phyloP scores from a whole-genome alignment of 2,888 invertebrate species.

The Blastobasis adustella region DNA sequence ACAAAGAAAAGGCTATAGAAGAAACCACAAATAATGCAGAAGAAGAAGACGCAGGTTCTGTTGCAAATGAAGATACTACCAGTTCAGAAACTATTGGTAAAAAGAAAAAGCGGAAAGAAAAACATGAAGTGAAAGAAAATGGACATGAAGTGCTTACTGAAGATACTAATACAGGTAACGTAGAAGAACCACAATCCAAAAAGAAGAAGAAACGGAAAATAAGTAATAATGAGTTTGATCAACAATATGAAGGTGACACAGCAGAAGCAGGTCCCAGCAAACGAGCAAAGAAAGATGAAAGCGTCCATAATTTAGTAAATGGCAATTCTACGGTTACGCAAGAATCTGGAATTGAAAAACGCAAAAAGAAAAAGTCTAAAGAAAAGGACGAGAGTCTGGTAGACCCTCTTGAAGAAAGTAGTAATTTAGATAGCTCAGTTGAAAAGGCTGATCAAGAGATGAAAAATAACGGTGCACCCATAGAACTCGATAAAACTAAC shows the following conservation, averaged over 20 bases:
- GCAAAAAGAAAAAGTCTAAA: conserved; percentile 10
- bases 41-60: conserved; percentile 6
- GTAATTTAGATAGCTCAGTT: too few species aligned
- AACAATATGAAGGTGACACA: not conserved
- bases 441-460: not conserved
- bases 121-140: conserved; percentile 10
- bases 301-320: not conserved
- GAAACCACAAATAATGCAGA: conserved; percentile 2
- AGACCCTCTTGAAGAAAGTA: not conserved
- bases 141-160: conserved; percentile 9
- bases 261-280: not conserved
- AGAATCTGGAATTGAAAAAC: conserved; percentile 2
- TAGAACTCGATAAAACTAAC: not conserved
- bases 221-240: not conserved
- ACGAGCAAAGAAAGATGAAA: conserved; percentile 2
- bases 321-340: conserved; percentile 1
- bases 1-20: conserved; percentile 5
- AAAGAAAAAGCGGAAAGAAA: conserved; percentile 20
- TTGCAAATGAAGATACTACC: conserved; percentile 9
- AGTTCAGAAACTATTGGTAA: not conserved
- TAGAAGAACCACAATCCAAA: conserved; percentile 14
- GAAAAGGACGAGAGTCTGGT: conserved; percentile 1
- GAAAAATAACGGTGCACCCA: not conserved
- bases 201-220: conserved; percentile 13
- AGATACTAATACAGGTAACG: not conserved